phyloP scores from a whole-genome alignment of 2,888 invertebrate species.

The Sesamia inferens region DNA sequence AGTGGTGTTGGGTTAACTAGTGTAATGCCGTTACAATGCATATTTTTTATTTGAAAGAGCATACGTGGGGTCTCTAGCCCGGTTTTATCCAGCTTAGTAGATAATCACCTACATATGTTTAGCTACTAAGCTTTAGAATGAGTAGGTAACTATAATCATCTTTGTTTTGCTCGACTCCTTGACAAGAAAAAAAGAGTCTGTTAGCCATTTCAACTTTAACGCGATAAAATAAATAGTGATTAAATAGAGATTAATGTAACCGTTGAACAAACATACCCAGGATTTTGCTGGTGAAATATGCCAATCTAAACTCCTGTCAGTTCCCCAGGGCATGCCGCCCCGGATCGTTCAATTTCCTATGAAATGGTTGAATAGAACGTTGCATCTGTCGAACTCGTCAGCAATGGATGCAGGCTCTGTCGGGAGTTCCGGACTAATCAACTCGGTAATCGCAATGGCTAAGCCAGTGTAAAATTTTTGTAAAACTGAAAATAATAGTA shows the following conservation, averaged over 20 bases:
- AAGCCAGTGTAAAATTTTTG: neutral
- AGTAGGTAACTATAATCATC: neutral
- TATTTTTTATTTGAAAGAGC: neutral
- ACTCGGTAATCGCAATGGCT: neutral
- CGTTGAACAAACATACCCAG: neutral
- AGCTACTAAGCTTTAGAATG: neutral
- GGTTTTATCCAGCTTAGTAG: neutral
- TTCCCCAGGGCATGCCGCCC: neutral
- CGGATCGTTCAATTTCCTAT: neutral
- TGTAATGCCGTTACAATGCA: no score
- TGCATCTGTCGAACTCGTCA: neutral
- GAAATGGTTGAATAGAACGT: slow-evolving; percentile 6
- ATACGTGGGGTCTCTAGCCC: neutral
- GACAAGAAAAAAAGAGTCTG: neutral
- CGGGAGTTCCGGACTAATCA: neutral
- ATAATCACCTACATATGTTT: no score
- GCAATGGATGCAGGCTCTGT: neutral
- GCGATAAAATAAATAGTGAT: no score
- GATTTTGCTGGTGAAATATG: neutral
- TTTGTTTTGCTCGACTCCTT: neutral
- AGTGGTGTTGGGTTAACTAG: no score
- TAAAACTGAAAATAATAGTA: neutral
- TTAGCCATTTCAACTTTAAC: neutral
- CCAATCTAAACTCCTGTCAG: neutral
- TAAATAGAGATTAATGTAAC: neutral